These are phyloP conservation scores for rat (Rattus norvegicus) DNA, from an alignment of 2,113 vertebrate species.

Conservation along the genomic window GRCr8 NC_086020.1:68725001-68725500, in stretches of 20 bases:
- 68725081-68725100: background rate
- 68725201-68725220: background rate
- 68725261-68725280: background rate
- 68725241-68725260: background rate
- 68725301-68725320: background rate
- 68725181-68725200: background rate
- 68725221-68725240: background rate
- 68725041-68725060: too few species aligned
- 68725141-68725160: background rate
- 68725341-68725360: background rate
- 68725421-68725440: background rate
- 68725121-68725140: background rate
- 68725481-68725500: background rate
- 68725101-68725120: background rate
- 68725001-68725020: background rate
- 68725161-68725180: background rate
- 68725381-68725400: background rate
- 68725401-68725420: background rate
- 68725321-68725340: background rate
- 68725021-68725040: too few species aligned
- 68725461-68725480: background rate
- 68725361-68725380: background rate
- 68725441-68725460: background rate
- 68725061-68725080: too few species aligned
- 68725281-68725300: background rate